Conservation (phyloP, 2,888 invertebrate genomes). For the Auanema sp. region DNA sequence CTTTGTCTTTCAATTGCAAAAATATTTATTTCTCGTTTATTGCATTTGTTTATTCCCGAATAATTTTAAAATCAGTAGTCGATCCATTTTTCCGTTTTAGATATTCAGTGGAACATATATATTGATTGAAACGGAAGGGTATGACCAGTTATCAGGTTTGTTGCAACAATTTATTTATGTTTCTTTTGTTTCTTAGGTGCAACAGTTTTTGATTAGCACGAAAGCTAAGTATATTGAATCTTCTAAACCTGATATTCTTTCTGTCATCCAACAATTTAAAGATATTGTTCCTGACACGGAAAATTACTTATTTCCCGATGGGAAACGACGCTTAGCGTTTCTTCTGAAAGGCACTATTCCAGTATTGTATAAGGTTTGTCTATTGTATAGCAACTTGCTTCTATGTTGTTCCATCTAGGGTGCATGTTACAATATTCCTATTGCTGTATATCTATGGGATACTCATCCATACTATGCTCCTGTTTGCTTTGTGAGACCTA, state of each 20-base stretch:
- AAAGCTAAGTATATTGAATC: constrained; percentile 48
- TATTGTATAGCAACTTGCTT: neutral
- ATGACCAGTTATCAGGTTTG: constrained; percentile 14
- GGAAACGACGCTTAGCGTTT: constrained; percentile 64
- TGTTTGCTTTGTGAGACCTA: constrained; percentile 84
- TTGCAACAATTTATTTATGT: neutral
- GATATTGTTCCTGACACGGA: constrained; percentile 49
- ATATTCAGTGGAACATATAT: constrained; percentile 10
- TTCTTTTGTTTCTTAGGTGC: constrained; percentile 20
- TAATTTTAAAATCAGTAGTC: constrained; percentile 5
- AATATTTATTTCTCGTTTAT: neutral
- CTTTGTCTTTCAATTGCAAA: no score
- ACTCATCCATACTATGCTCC: constrained; percentile 96
- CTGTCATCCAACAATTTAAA: constrained; percentile 50
- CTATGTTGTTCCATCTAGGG: constrained; percentile 67
- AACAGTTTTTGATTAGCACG: constrained; percentile 23
- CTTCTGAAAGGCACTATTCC: constrained; percentile 68
- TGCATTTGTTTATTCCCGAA: constrained; percentile 12
- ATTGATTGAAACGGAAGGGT: constrained; percentile 14
- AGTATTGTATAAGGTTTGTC: constrained; percentile 66
- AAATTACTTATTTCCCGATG: constrained; percentile 63
- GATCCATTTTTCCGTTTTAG: constrained; percentile 4
- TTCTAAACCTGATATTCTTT: constrained; percentile 54
- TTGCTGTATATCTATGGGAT: constrained; percentile 93
- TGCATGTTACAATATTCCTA: constrained; percentile 88